These are phyloP conservation scores for Aurelia sp. DNA, from an alignment of 30 jellyfish, hydroid and myxozoan genomes.

Conservation along the genomic window DNA sequence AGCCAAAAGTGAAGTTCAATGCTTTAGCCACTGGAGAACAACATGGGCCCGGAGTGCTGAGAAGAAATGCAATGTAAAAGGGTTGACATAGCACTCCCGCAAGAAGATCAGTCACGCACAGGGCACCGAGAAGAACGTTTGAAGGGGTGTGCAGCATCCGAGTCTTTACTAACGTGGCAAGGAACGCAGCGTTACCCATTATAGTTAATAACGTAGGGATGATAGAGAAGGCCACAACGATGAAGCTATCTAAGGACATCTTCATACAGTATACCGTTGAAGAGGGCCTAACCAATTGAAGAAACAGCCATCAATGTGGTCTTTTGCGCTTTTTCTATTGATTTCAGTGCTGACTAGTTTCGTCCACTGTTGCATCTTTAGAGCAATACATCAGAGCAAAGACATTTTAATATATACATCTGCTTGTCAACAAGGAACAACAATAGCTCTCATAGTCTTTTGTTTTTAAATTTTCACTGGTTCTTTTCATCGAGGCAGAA, in stretches of 20 bases:
- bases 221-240: no score
- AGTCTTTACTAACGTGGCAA: not conserved
- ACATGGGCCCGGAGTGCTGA: slow-evolving; percentile 4
- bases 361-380: no score
- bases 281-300: slow-evolving; percentile 3
- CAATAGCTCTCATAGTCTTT: no score
- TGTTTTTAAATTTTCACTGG: no score
- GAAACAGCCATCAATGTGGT: not conserved
- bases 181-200: slow-evolving; percentile 10
- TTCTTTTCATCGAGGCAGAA: no score
- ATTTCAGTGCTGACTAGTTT: no score
- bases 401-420: no score
- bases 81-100: slow-evolving; percentile 17
- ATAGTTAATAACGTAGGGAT: not conserved
- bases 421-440: no score
- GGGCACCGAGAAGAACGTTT: slow-evolving; percentile 1
- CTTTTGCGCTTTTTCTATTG: no score
- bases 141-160: slow-evolving; percentile 3
- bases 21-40: not conserved
- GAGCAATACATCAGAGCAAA: no score
- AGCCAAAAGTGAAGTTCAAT: not conserved
- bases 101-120: slow-evolving; percentile 7
- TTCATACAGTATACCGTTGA: no score
- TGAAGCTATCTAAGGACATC: no score
- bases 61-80: not conserved